phyloP scores from a whole-genome alignment of 1,140 invertebrate species.

The Drosophila sproati region DNA sequence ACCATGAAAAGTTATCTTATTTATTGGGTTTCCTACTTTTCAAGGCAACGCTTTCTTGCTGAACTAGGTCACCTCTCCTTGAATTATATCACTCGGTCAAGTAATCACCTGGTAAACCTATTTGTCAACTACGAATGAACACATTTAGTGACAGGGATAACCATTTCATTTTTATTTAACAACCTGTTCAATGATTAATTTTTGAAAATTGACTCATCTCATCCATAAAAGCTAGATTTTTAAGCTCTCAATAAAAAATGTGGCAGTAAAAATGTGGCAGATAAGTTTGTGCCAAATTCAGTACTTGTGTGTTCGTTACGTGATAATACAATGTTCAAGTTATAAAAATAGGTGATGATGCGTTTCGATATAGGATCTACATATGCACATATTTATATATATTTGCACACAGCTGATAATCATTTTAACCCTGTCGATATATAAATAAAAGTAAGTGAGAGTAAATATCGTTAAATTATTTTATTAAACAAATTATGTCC shows the following conservation, averaged over 20 bases:
- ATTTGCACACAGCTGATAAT: too few relatives aligned
- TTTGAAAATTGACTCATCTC: slow-evolving; percentile 20
- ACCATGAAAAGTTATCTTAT: slow-evolving; percentile 18
- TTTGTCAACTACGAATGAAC: slow-evolving; percentile 8
- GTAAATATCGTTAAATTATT: too few relatives aligned
- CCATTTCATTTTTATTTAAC: slow-evolving; percentile 11
- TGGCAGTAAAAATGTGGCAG: neutral
- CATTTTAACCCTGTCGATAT: too few relatives aligned
- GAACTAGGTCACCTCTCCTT: neutral
- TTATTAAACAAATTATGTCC: too few relatives aligned
- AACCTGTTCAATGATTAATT: slow-evolving; percentile 3
- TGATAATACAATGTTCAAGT: too few relatives aligned
- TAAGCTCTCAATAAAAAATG: neutral
- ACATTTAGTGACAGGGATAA: slow-evolving; percentile 32
- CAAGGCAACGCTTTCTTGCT: slow-evolving; percentile 39
- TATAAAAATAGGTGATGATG: too few relatives aligned
- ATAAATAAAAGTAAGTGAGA: too few relatives aligned
- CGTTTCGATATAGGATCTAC: too few relatives aligned
- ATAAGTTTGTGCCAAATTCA: neutral
- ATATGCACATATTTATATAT: too few relatives aligned
- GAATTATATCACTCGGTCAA: neutral
- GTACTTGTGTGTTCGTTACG: neutral
- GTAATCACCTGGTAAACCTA: slow-evolving; percentile 6
- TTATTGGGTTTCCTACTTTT: slow-evolving; percentile 23
- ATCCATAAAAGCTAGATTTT: neutral